phyloP scores from a whole-genome alignment of 2,888 invertebrate genomes.

The Graphium colonna region DNA sequence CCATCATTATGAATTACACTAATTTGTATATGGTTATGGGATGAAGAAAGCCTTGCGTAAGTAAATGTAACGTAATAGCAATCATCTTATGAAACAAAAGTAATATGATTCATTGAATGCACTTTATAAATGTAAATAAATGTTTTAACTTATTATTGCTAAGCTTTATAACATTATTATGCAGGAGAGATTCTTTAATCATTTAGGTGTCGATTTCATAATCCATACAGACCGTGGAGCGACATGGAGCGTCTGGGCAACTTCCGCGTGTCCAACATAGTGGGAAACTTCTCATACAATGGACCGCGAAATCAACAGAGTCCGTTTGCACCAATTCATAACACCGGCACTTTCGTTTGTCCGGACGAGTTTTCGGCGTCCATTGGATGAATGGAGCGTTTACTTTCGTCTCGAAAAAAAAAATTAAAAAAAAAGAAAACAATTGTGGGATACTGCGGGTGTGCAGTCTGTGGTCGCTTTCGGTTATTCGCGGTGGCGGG shows the following conservation, averaged over 20 bases:
- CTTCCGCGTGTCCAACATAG: constrained; percentile 70
- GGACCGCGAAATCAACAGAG: constrained; percentile 39
- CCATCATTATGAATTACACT: not conserved
- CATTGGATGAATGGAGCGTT: constrained; percentile 61
- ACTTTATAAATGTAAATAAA: too few species aligned
- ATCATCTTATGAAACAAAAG: not conserved
- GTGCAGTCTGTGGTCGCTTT: constrained; percentile 30
- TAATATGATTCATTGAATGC: too few species aligned
- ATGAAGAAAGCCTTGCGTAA: not conserved
- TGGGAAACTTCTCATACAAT: constrained; percentile 45
- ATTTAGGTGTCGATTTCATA: constrained; percentile 10
- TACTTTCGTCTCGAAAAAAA: constrained; percentile 56
- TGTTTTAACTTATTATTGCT: too few species aligned
- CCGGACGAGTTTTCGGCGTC: constrained; percentile 58
- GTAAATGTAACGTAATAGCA: not conserved
- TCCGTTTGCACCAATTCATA: constrained; percentile 60
- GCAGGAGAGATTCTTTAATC: not conserved
- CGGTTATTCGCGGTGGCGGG: constrained; percentile 44
- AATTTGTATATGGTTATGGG: not conserved
- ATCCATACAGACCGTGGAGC: constrained; percentile 61
- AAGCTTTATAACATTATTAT: not conserved
- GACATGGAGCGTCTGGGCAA: constrained; percentile 68
- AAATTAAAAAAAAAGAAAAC: constrained; percentile 50
- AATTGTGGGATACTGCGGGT: constrained; percentile 34
- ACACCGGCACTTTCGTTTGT: constrained; percentile 68